These are phyloP conservation scores for Hippocampus comes DNA, from an alignment of 2,113 vertebrate genomes.

Conservation along the genomic window DNA sequence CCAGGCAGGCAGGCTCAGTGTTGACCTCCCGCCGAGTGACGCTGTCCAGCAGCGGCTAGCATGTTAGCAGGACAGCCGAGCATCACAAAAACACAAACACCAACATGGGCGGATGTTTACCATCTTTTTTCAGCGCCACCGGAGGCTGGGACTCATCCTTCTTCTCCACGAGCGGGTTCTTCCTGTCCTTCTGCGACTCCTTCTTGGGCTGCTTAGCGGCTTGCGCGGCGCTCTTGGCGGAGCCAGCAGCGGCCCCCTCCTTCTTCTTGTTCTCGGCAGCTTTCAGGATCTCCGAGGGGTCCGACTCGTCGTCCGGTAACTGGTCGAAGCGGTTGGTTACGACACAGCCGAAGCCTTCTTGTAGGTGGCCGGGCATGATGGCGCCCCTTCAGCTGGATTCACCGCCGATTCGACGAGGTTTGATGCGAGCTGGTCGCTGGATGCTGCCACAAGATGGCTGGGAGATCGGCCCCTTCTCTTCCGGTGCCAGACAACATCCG, in stretches of 20 bases:
- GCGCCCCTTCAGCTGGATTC: constrained; percentile 90
- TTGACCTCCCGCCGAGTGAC: constrained; percentile 57
- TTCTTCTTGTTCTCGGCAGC: constrained; percentile 94
- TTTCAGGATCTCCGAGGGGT: constrained; percentile 92
- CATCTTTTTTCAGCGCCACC: constrained; percentile 84
- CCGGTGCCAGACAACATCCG: constrained; percentile 89
- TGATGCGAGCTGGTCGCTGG: constrained; percentile 76
- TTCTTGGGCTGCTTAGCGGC: constrained; percentile 88
- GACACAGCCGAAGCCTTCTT: constrained; percentile 97
- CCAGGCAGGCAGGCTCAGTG: constrained; percentile 46
- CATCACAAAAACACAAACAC: constrained; percentile 16
- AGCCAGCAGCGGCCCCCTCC: constrained; percentile 79
- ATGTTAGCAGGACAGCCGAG: constrained; percentile 35
- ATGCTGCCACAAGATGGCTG: constrained; percentile 96
- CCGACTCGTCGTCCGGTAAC: constrained; percentile 94
- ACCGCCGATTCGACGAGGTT: constrained; percentile 90
- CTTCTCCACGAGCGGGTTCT: constrained; percentile 82
- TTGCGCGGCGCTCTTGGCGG: constrained; percentile 81
- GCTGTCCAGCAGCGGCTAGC: constrained; percentile 26
- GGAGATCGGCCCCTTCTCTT: constrained; percentile 92
- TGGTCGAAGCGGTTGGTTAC: constrained; percentile 98
- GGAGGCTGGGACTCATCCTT: constrained; percentile 79
- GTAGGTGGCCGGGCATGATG: constrained; percentile 99
- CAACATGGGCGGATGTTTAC: constrained; percentile 48
- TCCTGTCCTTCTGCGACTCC: constrained; percentile 93